Evolutionary conservation across 2,113 vertebrate genomes (phyloP), one percentile per base, ranked within the genome.

Genomic region (Sinocyclocheilus grahami): DNA sequence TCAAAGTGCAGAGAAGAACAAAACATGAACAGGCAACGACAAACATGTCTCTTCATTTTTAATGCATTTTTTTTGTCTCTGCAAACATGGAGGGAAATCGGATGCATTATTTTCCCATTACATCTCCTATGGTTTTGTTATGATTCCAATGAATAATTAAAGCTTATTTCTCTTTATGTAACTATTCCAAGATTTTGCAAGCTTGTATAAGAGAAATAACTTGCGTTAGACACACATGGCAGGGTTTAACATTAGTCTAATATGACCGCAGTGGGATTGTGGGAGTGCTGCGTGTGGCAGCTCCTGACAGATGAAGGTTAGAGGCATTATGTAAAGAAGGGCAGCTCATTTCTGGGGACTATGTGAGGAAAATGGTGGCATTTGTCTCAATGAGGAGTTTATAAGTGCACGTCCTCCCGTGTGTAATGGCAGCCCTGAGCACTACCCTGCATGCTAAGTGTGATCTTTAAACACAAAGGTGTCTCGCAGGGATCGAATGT

Each of bases 401-500:
- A 79, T 80, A 33, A 85, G 78, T 48, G 71, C 85, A 80, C 51
- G 65, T 79, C 75, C 84, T 65, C 46, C 42, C 30, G 82, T 1
- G 65, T 85, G 63, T 80, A 55, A 55, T 69, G 67, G 84, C 62
- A 20, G 77, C 77, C 77, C 85, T 14, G 33, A 39, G 85, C 33
- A 5, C 76, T 18, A 18, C 65, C 83, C 77, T 62, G 82, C 77
- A 87, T 87, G 85, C 78, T 71, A 87, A 87, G 78, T 48, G 78
- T 82, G 85, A 87, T 89, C 88, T 89, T 87, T 89, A 81, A 84
- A 82, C 85, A 87, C 87, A 88, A 88, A 89, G 72, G 82, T 60
- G 85, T 82, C 85, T 89, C 60, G 37, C 77, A 62, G 85, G 85
- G 88, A 77, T 81, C 27, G 63, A 80, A 77, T 63, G 62, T 24